Percentiles rank a stretch among this genome's conserved stretches.
phyloP scores from a whole-genome alignment of 2,113 vertebrate genomes.

The Thalassarche chlororhynchos region DNA sequence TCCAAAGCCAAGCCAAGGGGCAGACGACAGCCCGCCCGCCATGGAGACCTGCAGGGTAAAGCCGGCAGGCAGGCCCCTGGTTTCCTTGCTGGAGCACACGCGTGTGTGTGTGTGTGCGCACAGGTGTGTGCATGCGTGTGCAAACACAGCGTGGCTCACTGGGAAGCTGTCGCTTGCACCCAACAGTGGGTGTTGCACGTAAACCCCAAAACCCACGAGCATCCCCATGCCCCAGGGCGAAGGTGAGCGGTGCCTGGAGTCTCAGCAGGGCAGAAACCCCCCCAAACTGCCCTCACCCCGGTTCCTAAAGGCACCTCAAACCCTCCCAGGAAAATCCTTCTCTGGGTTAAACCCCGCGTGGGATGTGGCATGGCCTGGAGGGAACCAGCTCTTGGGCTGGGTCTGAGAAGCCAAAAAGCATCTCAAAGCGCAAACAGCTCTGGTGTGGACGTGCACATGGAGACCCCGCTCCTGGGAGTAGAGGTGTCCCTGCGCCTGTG shows the following conservation, averaged over 20 bases:
- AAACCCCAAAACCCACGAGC: not conserved
- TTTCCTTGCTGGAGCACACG: not conserved
- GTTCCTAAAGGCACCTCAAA: not conserved
- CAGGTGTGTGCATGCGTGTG: accelerated
- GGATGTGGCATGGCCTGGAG: no score
- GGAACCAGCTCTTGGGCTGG: not conserved
- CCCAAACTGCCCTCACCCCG: not conserved
- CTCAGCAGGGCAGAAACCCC: not conserved
- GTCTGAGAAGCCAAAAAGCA: not conserved
- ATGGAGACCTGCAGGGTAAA: not conserved
- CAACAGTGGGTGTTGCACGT: not conserved
- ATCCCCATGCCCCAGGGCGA: not conserved
- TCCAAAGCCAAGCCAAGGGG: not conserved
- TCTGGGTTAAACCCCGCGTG: not conserved
- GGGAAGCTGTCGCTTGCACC: not conserved
- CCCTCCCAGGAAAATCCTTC: not conserved
- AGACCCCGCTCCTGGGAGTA: accelerated
- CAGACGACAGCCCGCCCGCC: accelerated
- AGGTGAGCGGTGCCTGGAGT: not conserved
- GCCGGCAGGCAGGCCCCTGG: not conserved
- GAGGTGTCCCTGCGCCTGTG: not conserved
- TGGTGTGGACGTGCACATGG: accelerated
- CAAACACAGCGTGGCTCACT: not conserved
- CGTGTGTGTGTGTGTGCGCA: not conserved
- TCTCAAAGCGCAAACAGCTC: not conserved